Evolutionary conservation across 2,888 invertebrate genomes (phyloP), one percentile per base, ranked within the genome.

Genomic region (Drosophila algonquin): DNA sequence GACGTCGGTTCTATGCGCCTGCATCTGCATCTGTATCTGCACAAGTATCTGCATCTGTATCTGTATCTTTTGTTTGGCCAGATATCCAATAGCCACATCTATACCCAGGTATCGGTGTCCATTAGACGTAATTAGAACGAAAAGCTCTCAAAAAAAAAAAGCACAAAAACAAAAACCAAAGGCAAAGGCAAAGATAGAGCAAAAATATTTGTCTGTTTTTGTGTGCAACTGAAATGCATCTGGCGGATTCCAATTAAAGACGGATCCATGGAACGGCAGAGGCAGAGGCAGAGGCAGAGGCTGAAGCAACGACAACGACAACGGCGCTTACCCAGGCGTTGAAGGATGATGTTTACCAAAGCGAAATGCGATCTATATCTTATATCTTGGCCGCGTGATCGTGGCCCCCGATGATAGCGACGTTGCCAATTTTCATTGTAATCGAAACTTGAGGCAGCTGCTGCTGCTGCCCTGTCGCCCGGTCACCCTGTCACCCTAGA

Each of bases 181-280:
- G 24, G 46, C 18, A 32, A 56, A 56, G 24, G 46, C 45, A 68
- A 67, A 68, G 30, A 68, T 57, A 14, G 5, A n/a, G 65, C 56
- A 50, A 35, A 58, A 48, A 40, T 40, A 40, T n/a, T n/a, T 40
- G 40, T 40, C 0, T 40, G 40, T 10, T 47, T 57, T 57, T 14
- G 46, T 46, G 30, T 51, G 63, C 75, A 63, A 51, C 69, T 65
- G 87, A 84, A 84, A 77, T 87, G 79, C 62, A 87, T 87, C 88
- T 85, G 67, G 47, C 69, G 68, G 81, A 87, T 87, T 87, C 88
- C 82, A 68, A 81, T 82, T 82, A 83, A 82, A 80, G 60, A 63
- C 51, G 24, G 18, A 40, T 40, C 40, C 32, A 46, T 32, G 44
- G 18, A 40, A 45, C 53, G 12, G 14, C 16, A 46, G 27, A 44